These are phyloP conservation scores for Xenentodon cancila DNA, from an alignment of 2,797 vertebrate species.

Conservation along the genomic window DNA sequence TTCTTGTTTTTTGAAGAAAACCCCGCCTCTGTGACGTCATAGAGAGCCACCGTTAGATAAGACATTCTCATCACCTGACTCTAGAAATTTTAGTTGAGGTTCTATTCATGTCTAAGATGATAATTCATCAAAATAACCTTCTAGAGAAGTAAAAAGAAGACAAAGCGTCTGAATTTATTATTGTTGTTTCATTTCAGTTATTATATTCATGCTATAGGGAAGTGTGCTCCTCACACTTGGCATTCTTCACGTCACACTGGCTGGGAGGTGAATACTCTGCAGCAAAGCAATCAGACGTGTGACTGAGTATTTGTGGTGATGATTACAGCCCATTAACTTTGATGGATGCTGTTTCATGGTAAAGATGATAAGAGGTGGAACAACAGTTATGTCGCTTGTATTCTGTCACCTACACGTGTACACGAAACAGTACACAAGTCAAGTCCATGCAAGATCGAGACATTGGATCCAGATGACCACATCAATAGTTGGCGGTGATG, in stretches of 20 bases:
- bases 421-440: conserved; percentile 25
- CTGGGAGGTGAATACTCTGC: conserved; percentile 72
- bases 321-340: conserved; percentile 81
- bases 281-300: conserved; percentile 64
- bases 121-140: too few relatives aligned
- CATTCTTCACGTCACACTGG: conserved; percentile 74
- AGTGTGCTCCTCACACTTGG: conserved; percentile 64
- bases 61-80: too few relatives aligned
- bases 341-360: conserved; percentile 72
- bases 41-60: too few relatives aligned
- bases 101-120: too few relatives aligned
- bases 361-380: conserved; percentile 57
- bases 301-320: conserved; percentile 76
- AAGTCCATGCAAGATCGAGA: conserved; percentile 56
- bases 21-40: too few relatives aligned
- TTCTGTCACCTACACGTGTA: conserved; percentile 48
- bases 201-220: conserved; percentile 64
- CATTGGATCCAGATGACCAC: conserved; percentile 35
- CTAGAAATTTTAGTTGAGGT: too few relatives aligned
- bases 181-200: conserved; percentile 12
- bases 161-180: conserved; percentile 41
- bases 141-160: background rate
- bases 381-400: conserved; percentile 48
- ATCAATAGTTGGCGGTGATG: conserved; percentile 62
- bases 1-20: too few relatives aligned